Evolutionary conservation across 2,888 invertebrate genomes (phyloP).

Genomic region (Troglohyphantes excavatus): DNA sequence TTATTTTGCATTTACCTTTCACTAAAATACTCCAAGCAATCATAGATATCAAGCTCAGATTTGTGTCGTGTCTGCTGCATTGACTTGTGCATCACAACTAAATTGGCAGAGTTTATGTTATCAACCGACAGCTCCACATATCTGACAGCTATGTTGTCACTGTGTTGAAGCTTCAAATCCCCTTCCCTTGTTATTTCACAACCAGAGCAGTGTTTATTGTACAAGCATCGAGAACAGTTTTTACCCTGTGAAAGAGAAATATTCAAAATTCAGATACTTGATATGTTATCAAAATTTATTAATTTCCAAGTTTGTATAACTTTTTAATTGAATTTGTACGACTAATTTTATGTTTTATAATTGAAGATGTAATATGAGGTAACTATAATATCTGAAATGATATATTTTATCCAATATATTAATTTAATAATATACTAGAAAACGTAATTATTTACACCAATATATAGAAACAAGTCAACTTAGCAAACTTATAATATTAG

Average conservation of each 20-base stretch:
- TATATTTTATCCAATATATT: no score
- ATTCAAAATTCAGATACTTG: no score
- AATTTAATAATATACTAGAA: no score
- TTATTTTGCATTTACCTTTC: conserved; percentile 82
- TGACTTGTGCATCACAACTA: conserved; percentile 84
- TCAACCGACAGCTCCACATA: conserved; percentile 83
- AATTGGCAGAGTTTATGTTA: conserved; percentile 80
- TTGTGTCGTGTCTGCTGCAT: conserved; percentile 84
- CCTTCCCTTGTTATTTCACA: conserved; percentile 84
- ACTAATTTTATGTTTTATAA: no score
- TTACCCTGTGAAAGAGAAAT: conserved; percentile 83
- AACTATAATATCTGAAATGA: no score
- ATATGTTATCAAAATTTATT: no score
- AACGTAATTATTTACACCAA: no score
- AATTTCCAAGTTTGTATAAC: no score
- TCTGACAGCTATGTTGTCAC: conserved; percentile 84
- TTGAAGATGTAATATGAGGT: no score
- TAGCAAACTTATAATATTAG: no score
- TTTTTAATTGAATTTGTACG: no score
- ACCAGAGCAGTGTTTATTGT: conserved; percentile 85
- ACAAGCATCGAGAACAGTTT: conserved; percentile 86
- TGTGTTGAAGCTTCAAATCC: conserved; percentile 84
- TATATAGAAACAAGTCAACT: no score
- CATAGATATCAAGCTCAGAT: conserved; percentile 85
- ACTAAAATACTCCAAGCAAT: conserved; percentile 87